Evolutionary conservation across 2,797 vertebrate genomes (phyloP), one percentile per base, ranked within the genome.

Genomic region (Karalla daura): DNA sequence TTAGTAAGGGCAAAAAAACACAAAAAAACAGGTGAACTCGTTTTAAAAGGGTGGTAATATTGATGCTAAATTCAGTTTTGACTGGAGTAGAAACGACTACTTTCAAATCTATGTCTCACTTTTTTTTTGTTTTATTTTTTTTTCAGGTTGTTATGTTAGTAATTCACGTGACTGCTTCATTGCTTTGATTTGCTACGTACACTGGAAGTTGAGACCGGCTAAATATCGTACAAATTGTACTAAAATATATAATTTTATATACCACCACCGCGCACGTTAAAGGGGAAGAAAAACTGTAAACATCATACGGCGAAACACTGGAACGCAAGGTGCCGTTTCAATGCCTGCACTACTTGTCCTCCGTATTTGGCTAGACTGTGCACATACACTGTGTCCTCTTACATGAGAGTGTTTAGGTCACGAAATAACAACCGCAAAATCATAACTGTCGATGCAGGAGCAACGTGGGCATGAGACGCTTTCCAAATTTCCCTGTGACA

Each of bases 211-310:
- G 37, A 79, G 30, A 68, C 23, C 61, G 53, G 53, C 55, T 63
- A 49, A 65, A 71, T 68, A n/a, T n/a, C n/a, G n/a, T n/a, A n/a
- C 49, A 59, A 62, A 63, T 40, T 44, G 18, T 59, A 50, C 49
- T 75, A 47, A 78, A 73, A 76, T 59, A 53, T 12, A 76, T 59
- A 53, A 10, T 23, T 63, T 66, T 49, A 24, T 35, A 62, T 54
- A 76, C 44, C 25, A 23, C 76, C 60, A 65, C 64, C 25, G 15
- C 70, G 5, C 73, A 66, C n/a, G 64, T 52, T 23, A 62, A 75
- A 59, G 12, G 49, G 54, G 35, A 63, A 39, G 28, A 53, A 81
- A 13, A 82, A 67, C 32, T 84, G 84, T 88, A 88, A 90, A 91
- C 86, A 78, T 51, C 45, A 83, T 49, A 71, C 68, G 74, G 79